phyloP scores from a whole-genome alignment of 2,888 invertebrate species.

The Drosophila histrio region DNA sequence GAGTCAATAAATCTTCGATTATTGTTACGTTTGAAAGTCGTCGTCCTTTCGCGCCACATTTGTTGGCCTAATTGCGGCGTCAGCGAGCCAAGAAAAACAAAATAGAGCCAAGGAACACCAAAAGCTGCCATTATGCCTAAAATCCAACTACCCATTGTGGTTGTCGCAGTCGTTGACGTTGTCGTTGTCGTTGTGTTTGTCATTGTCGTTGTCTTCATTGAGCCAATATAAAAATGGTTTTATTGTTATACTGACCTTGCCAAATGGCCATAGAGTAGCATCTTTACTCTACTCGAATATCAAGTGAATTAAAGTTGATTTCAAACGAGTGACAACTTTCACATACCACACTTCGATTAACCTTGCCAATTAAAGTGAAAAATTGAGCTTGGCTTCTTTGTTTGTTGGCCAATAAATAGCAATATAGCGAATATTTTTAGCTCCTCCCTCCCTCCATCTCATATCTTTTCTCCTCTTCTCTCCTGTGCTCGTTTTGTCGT shows the following conservation, averaged over 20 bases:
- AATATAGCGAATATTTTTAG: conserved; percentile 49
- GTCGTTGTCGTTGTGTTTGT: background rate
- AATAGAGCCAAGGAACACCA: conserved; percentile 2
- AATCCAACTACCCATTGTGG: conserved; percentile 6
- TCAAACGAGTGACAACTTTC: conserved; percentile 48
- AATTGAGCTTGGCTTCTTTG: conserved; percentile 40
- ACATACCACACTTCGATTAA: conserved; percentile 58
- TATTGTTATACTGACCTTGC: conserved; percentile 70
- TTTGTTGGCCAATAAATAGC: conserved; percentile 62
- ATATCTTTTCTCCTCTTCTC: background rate
- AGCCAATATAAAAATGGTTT: conserved; percentile 30
- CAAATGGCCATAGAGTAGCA: conserved; percentile 20
- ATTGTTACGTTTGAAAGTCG: conserved; percentile 25
- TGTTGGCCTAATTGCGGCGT: conserved; percentile 66
- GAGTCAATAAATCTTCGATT: conserved; percentile 62
- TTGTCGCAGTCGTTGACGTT: background rate
- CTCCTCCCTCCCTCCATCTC: background rate
- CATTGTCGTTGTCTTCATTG: conserved; percentile 34
- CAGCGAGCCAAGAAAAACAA: conserved; percentile 47
- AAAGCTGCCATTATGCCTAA: conserved; percentile 26
- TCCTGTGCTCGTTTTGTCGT: background rate
- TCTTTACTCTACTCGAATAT: conserved; percentile 33
- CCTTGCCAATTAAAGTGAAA: conserved; percentile 78
- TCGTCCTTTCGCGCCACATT: conserved; percentile 60
- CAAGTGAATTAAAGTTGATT: conserved; percentile 47